phyloP scores from a whole-genome alignment of 2,113 vertebrate genomes.

The Pelodiscus sinensis region DNA sequence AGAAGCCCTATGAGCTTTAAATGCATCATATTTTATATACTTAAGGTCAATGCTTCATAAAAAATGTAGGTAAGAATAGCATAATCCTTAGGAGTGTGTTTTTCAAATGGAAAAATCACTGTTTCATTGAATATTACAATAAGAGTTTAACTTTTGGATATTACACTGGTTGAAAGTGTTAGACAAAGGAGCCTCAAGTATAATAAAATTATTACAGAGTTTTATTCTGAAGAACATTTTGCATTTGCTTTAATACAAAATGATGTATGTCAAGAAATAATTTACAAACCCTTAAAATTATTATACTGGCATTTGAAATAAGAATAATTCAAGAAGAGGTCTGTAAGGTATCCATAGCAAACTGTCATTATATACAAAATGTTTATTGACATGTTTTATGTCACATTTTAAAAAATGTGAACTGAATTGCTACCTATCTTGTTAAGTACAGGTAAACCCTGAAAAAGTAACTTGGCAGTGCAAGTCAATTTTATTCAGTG shows the following conservation, averaged over 20 bases:
- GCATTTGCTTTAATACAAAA: conserved; percentile 84
- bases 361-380: conserved; percentile 81
- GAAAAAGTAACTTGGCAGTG: conserved; percentile 69
- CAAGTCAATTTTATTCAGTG: conserved; percentile 65
- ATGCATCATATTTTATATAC: not conserved
- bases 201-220: conserved; percentile 79
- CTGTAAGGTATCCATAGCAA: conserved; percentile 81
- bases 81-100: not conserved
- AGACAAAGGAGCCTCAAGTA: conserved; percentile 54
- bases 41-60: not conserved
- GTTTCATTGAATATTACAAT: not conserved
- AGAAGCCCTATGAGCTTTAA: not conserved
- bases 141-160: not conserved
- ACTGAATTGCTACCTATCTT: conserved; percentile 75
- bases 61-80: rapidly evolving
- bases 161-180: conserved; percentile 8
- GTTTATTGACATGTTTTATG: conserved; percentile 76
- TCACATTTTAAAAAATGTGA: conserved; percentile 78
- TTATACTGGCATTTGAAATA: conserved; percentile 82
- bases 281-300: conserved; percentile 82
- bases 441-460: conserved; percentile 77
- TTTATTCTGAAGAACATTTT: conserved; percentile 82
- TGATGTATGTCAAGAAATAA: conserved; percentile 82
- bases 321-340: conserved; percentile 83
- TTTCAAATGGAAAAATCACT: not conserved